phyloP scores from a whole-genome alignment of 2,113 vertebrate species.

The Calidris pygmaea region DNA sequence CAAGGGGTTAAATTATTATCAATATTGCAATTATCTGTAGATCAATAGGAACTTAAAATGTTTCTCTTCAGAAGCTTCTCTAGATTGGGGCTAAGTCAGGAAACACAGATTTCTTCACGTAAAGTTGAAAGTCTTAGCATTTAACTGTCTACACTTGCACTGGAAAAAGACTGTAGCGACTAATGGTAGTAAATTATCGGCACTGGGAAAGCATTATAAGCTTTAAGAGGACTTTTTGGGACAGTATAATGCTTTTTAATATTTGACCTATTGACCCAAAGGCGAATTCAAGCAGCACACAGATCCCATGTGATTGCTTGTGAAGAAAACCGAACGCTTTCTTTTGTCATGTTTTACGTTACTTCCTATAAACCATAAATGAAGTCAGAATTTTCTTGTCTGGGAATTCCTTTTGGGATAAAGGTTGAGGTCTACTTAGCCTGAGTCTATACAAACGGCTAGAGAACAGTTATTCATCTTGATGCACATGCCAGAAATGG shows the following conservation, averaged over 20 bases:
- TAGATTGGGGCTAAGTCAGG: neutral
- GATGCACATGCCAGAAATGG: slow-evolving; percentile 54
- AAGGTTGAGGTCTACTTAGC: slow-evolving; percentile 47
- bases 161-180: neutral
- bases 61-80: neutral
- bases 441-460: slow-evolving; percentile 30
- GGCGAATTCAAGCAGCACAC: slow-evolving; percentile 21
- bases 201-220: slow-evolving; percentile 20
- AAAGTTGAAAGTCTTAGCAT: slow-evolving; percentile 1
- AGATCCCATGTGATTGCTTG: slow-evolving; percentile 30
- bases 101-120: neutral
- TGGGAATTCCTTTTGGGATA: slow-evolving; percentile 57
- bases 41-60: neutral
- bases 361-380: slow-evolving; percentile 59
- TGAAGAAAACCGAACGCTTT: slow-evolving; percentile 40
- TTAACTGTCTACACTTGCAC: neutral
- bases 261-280: slow-evolving; percentile 49
- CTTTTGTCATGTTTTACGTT: slow-evolving; percentile 43
- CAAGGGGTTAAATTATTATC: neutral
- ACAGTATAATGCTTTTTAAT: slow-evolving; percentile 47
- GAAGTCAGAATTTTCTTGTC: slow-evolving; percentile 50
- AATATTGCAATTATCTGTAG: neutral
- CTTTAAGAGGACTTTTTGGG: slow-evolving; percentile 50
- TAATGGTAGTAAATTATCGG: slow-evolving; percentile 42
- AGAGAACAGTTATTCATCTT: slow-evolving; percentile 47